Percentiles rank a stretch among this genome's conserved stretches.
phyloP scores from a whole-genome alignment of 2,113 vertebrate genomes.

The Mustelus asterias region DNA sequence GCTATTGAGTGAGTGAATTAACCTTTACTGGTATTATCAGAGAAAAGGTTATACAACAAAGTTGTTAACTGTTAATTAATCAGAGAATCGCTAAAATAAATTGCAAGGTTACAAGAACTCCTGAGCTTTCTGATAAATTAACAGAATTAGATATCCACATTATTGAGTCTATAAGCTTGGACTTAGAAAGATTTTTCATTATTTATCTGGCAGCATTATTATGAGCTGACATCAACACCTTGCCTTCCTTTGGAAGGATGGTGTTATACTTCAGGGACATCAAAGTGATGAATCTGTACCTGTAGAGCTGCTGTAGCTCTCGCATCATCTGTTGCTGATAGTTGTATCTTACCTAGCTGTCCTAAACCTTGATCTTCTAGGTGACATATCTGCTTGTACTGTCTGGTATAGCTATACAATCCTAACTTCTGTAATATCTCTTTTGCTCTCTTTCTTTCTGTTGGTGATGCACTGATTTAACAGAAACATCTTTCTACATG shows the following conservation, averaged over 20 bases:
- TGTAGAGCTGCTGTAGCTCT: background rate
- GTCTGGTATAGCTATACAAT: background rate
- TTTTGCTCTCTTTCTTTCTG: background rate
- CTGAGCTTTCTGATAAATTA: background rate
- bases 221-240: background rate
- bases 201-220: background rate
- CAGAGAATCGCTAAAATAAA: background rate
- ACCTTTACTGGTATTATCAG: background rate
- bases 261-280: background rate
- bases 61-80: background rate
- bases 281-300: background rate
- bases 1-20: background rate
- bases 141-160: background rate
- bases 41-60: background rate
- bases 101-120: background rate
- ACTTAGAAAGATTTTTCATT: background rate
- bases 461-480: background rate
- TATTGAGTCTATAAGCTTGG: background rate
- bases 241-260: background rate
- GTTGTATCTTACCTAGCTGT: background rate
- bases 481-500: background rate
- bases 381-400: background rate
- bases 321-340: background rate
- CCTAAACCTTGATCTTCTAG: background rate
- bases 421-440: background rate